Evolutionary conservation across 1,140 invertebrate genomes (phyloP).

Genomic region (Periplaneta americana): DNA sequence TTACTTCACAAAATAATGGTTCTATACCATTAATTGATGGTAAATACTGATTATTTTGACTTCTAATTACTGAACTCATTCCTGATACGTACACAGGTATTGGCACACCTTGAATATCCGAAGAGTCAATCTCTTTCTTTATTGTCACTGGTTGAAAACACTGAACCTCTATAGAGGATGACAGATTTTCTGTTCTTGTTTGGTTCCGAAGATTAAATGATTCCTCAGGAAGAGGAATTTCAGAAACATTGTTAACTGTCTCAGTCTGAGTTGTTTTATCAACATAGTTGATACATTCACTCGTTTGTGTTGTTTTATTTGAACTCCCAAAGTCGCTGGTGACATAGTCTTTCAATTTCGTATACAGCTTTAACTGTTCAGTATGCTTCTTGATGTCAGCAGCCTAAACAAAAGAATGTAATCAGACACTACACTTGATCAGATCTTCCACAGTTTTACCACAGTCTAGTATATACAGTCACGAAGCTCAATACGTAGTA

Average conservation of each 20-base stretch:
- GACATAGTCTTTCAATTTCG: background rate
- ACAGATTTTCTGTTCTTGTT: background rate
- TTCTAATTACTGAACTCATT: background rate
- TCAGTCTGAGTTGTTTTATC: background rate
- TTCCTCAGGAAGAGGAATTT: background rate
- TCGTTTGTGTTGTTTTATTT: background rate
- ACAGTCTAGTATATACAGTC: no score
- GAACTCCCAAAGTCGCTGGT: background rate
- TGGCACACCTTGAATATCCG: background rate
- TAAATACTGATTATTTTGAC: background rate
- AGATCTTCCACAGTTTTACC: no score
- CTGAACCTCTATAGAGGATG: background rate
- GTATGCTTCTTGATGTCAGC: background rate
- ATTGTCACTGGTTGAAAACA: background rate
- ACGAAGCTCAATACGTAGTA: no score
- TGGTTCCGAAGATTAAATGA: background rate
- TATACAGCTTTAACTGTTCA: background rate
- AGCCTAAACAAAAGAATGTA: slow-evolving; percentile 1
- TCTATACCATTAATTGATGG: background rate
- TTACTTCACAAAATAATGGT: background rate
- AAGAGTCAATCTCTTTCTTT: no score
- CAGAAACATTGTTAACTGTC: background rate
- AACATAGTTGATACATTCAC: background rate
- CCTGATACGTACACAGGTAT: background rate
- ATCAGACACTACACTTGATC: no score